Base-by-base conservation (phyloP, 2,888 invertebrate genomes). In the Plebejus anna region DNA sequence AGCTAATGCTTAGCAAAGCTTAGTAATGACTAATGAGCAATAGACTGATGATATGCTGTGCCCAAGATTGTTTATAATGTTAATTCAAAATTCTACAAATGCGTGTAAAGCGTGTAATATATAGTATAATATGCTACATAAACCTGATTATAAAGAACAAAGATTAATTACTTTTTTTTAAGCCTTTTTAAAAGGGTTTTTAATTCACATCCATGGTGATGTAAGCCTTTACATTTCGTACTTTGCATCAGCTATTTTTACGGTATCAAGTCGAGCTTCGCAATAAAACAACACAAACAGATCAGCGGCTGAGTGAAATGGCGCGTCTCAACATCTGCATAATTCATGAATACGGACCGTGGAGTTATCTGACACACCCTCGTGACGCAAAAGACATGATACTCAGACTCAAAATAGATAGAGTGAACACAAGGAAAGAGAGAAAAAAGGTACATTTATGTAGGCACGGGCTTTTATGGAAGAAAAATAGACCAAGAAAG, bases 271-370 rank as follows among this genome's bases (percentile, higher is more conserved):
- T 22, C 28, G 2, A 61, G 4, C 9, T 11, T 61, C 16, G 28
- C 61, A 61, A 61, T 61, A 61, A 61, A 61, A 61, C 28, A 28
- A 28, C 28, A 22, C 11, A 28, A 28, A 9, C 61, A 61, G 4
- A 84, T 86, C 86, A 86, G 86, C 85, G 85, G 87, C 82, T 80
- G 81, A 86, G 85, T 84, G 83, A 86, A 86, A 84, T 84, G 86
- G 86, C 83, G 84, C 83, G 77, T 81, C 77, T 92, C 92, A 89
- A 92, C 92, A 93, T 94, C 90, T 91, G 92, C 93, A 94, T 93
- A 92, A 93, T 94, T 90, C 92, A 94, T 92, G 90, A 92, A 91
- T 92, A 92, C 91, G 90, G 91, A 92, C 90, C 91, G 91, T 92
- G 90, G 91, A 92, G 90, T 90, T 90, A 92, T 91, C 91, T 81